Base-by-base conservation (phyloP, 2,113 vertebrate species). In the Prinia subflava region DNA sequence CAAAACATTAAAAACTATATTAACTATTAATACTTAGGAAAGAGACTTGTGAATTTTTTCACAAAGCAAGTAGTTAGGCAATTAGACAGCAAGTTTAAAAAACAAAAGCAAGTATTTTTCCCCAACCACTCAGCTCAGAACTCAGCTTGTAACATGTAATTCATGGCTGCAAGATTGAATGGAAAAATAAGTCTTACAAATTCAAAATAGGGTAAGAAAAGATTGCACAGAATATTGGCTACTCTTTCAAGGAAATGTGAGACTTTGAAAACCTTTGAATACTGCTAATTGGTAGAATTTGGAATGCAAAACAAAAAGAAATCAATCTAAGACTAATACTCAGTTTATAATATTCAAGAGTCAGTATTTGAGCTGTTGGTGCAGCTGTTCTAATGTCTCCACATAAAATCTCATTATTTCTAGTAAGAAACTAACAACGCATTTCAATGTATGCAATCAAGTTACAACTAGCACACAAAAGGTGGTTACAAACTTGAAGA, bases 191-290 rank as follows among this genome's bases (percentile, higher is more conserved):
- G 42, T 42, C 60, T 50, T 28, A 82, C 2, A 1, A 64, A 83
- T 31, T 88, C 71, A 80, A 79, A 83, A 59, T 35, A 28, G 5
- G 3, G 3, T 60, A 75, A 83, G 56, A 65, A 53, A 90, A 86
- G 9, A 39, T 23, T 55, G 6, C 25, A 70, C 39, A 92, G 64
- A 59, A 49, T 22, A 86, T 0, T 39, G 19, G 15, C 35, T 76
- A 62, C 15, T 37, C 16, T 59, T 84, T 91, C 65, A 89, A 85
- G 53, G 74, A 79, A 89, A 91, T 14, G 3, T 0, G 0, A 44
- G n/a, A 67, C 56, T 80, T 82, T 39, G 31, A 82, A 93, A 81
- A 62, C 20, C 13, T 63, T 88, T 11, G 81, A 81, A 67, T 86
- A 77, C 33, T 64, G 27, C 33, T 42, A 46, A 42, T 37, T 69